Base-by-base conservation (phyloP, 1,140 invertebrate genomes). In the Leptopilina clavipes region DNA sequence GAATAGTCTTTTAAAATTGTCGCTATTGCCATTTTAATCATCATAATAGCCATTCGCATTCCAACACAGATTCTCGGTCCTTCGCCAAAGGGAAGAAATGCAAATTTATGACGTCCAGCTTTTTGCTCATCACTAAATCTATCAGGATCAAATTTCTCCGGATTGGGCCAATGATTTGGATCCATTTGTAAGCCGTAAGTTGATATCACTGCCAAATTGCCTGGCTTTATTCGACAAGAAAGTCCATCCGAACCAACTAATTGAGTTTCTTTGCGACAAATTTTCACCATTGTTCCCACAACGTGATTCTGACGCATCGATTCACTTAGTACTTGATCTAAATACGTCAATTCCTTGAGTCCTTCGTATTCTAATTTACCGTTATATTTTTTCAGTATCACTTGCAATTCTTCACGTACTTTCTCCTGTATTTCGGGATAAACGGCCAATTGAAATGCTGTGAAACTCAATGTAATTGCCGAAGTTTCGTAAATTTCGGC, bases 101-200 rank as follows among this genome's bases (percentile, higher is more conserved):
- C 70, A 65, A 80, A 90, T 10, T 82, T 87, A 18, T 82, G 80
- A 44, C 79, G 72, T 7, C 73, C 73, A 0, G 76, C 80, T 73
- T 86, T 90, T 37, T 76, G 74, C 59, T 89, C 85, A 19, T 79
- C 72, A 3, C 56, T 75, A 72, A 83, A 92, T 73, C 92, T 82
- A 45, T 93, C 92, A 0, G 92, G 92, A 74, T 90, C 83, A 79
- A 93, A 93, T 75, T 76, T 81, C 6, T 90, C 79, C 0, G 93
- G 92, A 70, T 92, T 84, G 1, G 88, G 82, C 87, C 87, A 93
- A 71, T 89, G 83, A 6, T 89, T 78, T 1, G 90, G 85, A 81
- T 94, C 91, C 10, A 40, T 40, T 40, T 40, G 37, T 40, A 40
- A 9, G 7, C 37, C 37, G 9, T 40, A 40, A 6, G 37, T 40